Percentiles rank a stretch among this genome's conserved stretches.
phyloP scores from a whole-genome alignment of 1,140 invertebrate species.

The Anastrepha ludens region DNA sequence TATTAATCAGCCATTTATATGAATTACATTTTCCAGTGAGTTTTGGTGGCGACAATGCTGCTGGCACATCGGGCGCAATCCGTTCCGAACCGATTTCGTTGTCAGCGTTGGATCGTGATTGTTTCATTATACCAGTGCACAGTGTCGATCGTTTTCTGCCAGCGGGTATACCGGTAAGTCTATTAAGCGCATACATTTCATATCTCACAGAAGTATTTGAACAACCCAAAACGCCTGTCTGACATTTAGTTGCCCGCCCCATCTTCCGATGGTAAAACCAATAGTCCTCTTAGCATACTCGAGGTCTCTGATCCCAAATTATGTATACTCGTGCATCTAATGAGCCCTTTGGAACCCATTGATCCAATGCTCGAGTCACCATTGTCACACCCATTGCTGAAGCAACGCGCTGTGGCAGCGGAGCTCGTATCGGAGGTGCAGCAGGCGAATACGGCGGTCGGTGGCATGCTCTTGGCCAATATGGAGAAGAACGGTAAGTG shows the following conservation, averaged over 20 bases:
- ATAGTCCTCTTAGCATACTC: constrained; percentile 83
- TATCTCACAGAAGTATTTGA: neutral
- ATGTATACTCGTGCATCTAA: constrained; percentile 89
- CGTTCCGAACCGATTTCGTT: constrained; percentile 82
- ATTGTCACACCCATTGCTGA: constrained; percentile 82
- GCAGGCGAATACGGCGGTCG: constrained; percentile 81
- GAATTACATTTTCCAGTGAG: constrained; percentile 63
- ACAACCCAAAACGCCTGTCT: constrained; percentile 22
- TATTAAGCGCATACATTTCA: neutral
- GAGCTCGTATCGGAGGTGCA: constrained; percentile 85
- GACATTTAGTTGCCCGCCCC: constrained; percentile 74
- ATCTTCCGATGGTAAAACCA: constrained; percentile 73
- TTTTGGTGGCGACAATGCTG: constrained; percentile 61
- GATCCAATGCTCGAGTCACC: constrained; percentile 89
- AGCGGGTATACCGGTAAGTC: constrained; percentile 86
- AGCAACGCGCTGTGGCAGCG: constrained; percentile 85
- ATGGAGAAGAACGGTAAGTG: constrained; percentile 87
- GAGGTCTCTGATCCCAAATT: constrained; percentile 92
- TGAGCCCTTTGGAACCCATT: constrained; percentile 88
- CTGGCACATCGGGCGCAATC: constrained; percentile 61
- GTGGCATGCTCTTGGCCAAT: constrained; percentile 89
- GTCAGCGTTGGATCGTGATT: constrained; percentile 87
- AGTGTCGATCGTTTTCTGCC: constrained; percentile 89
- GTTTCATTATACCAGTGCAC: constrained; percentile 91
- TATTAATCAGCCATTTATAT: neutral